Evolutionary conservation across 2,113 vertebrate genomes (phyloP).

Genomic region (Gymnarchus niloticus): DNA sequence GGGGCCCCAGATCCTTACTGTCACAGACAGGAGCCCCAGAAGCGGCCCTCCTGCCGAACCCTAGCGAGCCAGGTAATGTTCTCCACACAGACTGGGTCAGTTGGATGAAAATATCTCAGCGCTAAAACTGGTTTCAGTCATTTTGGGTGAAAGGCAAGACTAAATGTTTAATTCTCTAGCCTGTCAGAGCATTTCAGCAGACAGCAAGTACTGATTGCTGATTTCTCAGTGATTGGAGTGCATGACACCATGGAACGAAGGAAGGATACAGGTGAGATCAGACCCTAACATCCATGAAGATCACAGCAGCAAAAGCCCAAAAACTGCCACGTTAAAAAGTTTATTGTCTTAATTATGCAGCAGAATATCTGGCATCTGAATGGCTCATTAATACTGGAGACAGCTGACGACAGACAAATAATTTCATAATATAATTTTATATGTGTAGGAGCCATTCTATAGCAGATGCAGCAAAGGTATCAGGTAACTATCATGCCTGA

Average conservation of each 20-base stretch:
- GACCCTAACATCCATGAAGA: conserved; percentile 1
- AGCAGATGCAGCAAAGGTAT: not conserved
- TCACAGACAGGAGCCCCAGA: not conserved
- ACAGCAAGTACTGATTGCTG: not conserved
- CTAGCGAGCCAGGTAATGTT: not conserved
- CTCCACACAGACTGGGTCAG: not conserved
- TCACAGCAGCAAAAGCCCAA: not conserved
- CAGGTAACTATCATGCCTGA: not conserved
- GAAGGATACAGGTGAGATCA: no score
- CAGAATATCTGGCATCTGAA: not conserved
- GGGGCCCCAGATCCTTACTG: not conserved
- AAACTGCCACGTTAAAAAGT: not conserved
- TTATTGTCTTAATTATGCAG: not conserved
- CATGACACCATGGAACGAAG: not conserved
- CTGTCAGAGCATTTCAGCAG: not conserved
- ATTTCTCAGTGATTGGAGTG: not conserved
- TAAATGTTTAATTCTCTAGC: not conserved
- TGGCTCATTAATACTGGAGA: not conserved
- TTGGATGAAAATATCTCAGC: not conserved
- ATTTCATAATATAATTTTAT: not conserved
- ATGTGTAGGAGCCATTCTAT: not conserved
- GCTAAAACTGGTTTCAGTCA: not conserved
- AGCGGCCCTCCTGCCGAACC: not conserved
- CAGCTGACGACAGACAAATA: not conserved
- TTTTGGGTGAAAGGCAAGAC: not conserved